Percentiles rank a stretch among this genome's conserved stretches.
Evolutionary conservation across 2,888 invertebrate genomes (phyloP).

Genomic region (Tiphia femorata): DNA sequence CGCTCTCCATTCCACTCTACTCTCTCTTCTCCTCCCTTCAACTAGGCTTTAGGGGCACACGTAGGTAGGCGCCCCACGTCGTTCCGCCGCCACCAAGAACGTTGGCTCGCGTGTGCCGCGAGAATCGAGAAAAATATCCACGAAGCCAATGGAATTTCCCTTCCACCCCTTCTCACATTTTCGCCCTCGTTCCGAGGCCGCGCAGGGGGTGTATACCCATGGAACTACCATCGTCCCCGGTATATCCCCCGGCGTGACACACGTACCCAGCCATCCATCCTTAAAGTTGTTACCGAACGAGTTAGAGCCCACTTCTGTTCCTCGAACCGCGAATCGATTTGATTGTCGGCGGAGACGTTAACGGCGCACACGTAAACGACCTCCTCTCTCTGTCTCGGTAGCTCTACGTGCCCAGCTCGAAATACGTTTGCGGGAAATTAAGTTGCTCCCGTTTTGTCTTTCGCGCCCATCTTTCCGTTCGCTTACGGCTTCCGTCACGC

Average conservation of each 20-base stretch:
- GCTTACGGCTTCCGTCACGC: too few species aligned
- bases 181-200: too few species aligned
- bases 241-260: conserved; percentile 38
- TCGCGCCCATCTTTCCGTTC: not conserved
- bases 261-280: conserved; percentile 15
- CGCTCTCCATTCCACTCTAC: too few species aligned
- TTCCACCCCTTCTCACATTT: too few species aligned
- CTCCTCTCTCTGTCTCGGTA: not conserved
- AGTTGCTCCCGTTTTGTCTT: not conserved
- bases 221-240: too few species aligned
- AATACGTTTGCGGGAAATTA: not conserved
- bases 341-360: conserved; percentile 11
- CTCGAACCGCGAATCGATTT: conserved; percentile 23
- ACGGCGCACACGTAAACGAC: too few species aligned
- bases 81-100: too few species aligned
- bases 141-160: conserved; percentile 41
- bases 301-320: conserved; percentile 8
- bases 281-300: conserved; percentile 14
- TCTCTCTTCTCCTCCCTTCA: too few species aligned
- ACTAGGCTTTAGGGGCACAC: too few species aligned
- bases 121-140: conserved; percentile 40
- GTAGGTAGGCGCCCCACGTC: too few species aligned
- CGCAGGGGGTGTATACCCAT: too few species aligned
- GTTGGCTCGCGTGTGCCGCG: conserved; percentile 39
- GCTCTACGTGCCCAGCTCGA: not conserved